Evolutionary conservation across 2,113 vertebrate genomes (phyloP), one percentile per base, ranked within the genome.

Genomic region (Sterrhoptilus dennistouni): DNA sequence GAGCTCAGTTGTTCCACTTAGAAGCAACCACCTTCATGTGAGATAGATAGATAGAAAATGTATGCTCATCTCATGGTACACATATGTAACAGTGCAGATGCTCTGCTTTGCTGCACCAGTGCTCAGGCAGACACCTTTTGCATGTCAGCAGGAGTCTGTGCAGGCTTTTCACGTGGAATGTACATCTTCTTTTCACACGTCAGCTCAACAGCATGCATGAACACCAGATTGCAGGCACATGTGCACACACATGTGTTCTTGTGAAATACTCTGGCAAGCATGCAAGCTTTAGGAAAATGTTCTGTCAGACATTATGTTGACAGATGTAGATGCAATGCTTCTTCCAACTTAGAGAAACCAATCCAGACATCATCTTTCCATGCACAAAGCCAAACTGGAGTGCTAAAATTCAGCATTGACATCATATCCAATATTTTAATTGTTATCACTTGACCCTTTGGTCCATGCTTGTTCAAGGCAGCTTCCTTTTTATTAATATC

Each of bases 371-470:
- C 72, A 86, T 90, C 90, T 87, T 97, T 93, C 95, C 94, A 93
- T 53, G 44, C 5, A 60, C 35, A 76, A 69, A 93, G 89, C 90
- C 83, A 94, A 88, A 89, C n/a, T 20, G 29, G 53, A 95, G 89
- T 59, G 72, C 56, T 94, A 90, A 95, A 95, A 95, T 88, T 76
- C 83, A 90, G 49, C 71, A 83, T 14, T 88, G 86, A 91, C 88
- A 94, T 85, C 52, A 63, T 70, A 86, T 89, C 57, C 78, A 96
- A 65, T 82, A 92, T 93, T 95, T 74, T 90, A 96, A 96, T 95
- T 95, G 87, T 92, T 96, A 95, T 96, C 92, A 91, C 94, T 97
- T 96, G 95, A 97, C 94, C 97, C 93, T 90, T 86, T 95, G 82
- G 92, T 96, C 92, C 63, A 47, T 10, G 59, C 86, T 96, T 96